Evolutionary conservation across 2,113 vertebrate genomes (phyloP).

Genomic region (Dicentrarchus labrax): DNA sequence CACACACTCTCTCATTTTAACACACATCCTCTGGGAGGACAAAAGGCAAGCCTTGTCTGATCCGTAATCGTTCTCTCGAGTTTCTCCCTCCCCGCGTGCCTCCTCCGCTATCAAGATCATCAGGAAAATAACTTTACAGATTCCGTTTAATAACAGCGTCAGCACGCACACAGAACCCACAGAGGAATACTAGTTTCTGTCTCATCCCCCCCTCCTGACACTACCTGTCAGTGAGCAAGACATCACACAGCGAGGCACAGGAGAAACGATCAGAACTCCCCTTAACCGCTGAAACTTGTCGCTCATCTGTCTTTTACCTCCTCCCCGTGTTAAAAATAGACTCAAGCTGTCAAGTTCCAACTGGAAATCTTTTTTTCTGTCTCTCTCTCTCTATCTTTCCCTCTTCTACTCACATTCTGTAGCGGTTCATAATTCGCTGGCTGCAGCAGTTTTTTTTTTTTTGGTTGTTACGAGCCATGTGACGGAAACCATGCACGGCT

Average conservation of each 20-base stretch:
- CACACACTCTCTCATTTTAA: constrained; percentile 33
- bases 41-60: constrained; percentile 55
- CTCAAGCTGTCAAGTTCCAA: constrained; percentile 56
- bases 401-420: constrained; percentile 17
- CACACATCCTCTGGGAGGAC: constrained; percentile 57
- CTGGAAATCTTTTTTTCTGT: background rate
- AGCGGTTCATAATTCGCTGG: constrained; percentile 39
- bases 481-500: background rate
- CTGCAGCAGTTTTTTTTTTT: constrained; percentile 25
- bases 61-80: constrained; percentile 60
- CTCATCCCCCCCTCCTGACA: constrained; percentile 62
- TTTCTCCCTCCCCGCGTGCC: background rate
- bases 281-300: constrained; percentile 63
- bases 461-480: constrained; percentile 15
- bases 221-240: constrained; percentile 68
- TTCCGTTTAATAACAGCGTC: constrained; percentile 59
- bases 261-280: constrained; percentile 67
- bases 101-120: constrained; percentile 54
- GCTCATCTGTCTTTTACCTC: constrained; percentile 71
- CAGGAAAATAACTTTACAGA: constrained; percentile 61
- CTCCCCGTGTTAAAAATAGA: constrained; percentile 73
- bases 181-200: constrained; percentile 53
- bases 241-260: constrained; percentile 51
- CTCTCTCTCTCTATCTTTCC: background rate
- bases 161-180: constrained; percentile 31